These are phyloP conservation scores for Crocodylus rhombifer DNA, from an alignment of 2,797 vertebrate genomes.

Conservation along the genomic window DNA sequence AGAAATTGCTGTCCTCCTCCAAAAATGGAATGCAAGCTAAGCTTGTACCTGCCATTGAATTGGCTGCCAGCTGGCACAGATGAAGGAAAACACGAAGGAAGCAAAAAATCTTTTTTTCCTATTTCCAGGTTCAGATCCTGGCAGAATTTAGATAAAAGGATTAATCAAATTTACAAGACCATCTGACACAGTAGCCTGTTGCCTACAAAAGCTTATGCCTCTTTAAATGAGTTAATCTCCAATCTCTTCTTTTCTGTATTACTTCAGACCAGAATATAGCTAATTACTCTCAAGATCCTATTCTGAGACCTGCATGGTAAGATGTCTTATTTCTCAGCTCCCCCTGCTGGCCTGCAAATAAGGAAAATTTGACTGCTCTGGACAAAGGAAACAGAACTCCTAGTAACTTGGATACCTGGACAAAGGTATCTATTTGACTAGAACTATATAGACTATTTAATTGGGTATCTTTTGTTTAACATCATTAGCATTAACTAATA, in stretches of 20 bases:
- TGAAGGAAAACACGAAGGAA: constrained; percentile 11
- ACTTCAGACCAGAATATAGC: background rate
- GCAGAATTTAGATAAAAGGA: background rate
- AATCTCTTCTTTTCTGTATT: background rate
- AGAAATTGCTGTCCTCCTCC: background rate
- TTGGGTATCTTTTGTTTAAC: background rate
- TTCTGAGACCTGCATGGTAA: background rate
- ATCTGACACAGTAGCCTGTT: too few species aligned
- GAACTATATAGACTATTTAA: background rate
- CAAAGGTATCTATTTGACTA: background rate
- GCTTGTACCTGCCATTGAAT: background rate
- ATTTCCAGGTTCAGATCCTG: fast-evolving
- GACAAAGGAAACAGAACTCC: too few species aligned
- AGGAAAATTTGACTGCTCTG: background rate
- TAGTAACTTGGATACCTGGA: background rate
- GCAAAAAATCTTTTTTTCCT: background rate
- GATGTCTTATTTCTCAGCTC: constrained; percentile 41
- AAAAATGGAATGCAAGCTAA: background rate
- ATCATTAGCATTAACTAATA: background rate
- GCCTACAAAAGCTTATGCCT: too few species aligned
- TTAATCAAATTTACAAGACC: background rate
- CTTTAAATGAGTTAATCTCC: too few species aligned
- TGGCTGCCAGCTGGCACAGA: background rate
- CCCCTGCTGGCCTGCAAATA: constrained; percentile 57
- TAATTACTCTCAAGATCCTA: fast-evolving